Conservation (phyloP, 2,888 invertebrate species). For the Andrena flavipes region DNA sequence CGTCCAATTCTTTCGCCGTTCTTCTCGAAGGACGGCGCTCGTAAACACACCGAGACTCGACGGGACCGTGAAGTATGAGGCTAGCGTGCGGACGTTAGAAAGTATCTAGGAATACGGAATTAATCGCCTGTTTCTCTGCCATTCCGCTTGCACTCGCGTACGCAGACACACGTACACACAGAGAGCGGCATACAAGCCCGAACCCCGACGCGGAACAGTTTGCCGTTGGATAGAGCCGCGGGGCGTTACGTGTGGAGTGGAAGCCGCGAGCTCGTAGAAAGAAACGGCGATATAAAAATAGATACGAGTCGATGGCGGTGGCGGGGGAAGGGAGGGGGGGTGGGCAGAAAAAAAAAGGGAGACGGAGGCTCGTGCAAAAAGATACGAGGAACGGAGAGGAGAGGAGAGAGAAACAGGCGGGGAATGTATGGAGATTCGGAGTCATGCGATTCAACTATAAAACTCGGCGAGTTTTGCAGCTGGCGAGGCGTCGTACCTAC, state of each 20-base stretch:
- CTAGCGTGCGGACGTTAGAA: constrained; percentile 77
- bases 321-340: constrained; percentile 49
- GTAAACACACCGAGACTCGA: constrained; percentile 70
- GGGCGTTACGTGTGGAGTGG: constrained; percentile 63
- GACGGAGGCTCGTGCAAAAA: constrained; percentile 60
- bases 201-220: constrained; percentile 17
- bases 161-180: neutral
- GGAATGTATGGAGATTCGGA: constrained; percentile 83
- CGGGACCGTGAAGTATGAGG: constrained; percentile 74
- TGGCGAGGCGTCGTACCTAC: constrained; percentile 81
- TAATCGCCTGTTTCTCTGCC: constrained; percentile 77
- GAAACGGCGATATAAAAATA: constrained; percentile 82
- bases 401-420: constrained; percentile 57
- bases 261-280: constrained; percentile 66
- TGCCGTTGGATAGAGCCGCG: constrained; percentile 40
- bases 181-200: neutral
- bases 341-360: constrained; percentile 57
- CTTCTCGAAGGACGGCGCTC: constrained; percentile 68
- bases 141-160: constrained; percentile 13
- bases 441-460: constrained; percentile 85
- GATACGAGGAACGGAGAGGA: constrained; percentile 46
- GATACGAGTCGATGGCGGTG: constrained; percentile 67
- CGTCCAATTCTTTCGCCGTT: constrained; percentile 63
- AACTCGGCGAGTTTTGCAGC: constrained; percentile 84
- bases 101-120: constrained; percentile 81